Evolutionary conservation across 2,113 vertebrate genomes (phyloP).

Genomic region (Hiodon alosoides): DNA sequence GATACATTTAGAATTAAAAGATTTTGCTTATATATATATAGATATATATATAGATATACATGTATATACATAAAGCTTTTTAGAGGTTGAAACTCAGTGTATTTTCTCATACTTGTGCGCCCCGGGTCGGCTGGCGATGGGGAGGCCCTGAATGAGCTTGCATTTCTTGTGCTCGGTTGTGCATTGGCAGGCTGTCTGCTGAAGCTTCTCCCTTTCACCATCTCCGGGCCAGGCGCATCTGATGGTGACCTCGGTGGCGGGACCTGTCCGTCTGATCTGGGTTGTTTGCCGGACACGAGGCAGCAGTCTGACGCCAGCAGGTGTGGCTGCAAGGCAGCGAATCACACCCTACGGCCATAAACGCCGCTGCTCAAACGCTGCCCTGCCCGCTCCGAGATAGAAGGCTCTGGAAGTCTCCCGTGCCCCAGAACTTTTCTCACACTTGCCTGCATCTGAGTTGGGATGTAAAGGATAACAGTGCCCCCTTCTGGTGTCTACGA

Average conservation of each 20-base stretch:
- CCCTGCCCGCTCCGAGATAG: not conserved
- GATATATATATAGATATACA: too few species aligned
- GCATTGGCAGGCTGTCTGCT: not conserved
- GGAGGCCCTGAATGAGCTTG: too few species aligned
- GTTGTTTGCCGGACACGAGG: not conserved
- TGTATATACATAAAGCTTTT: too few species aligned
- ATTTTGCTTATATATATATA: too few species aligned
- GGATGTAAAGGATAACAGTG: conserved; percentile 18
- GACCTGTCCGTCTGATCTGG: not conserved
- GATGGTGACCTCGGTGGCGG: not conserved
- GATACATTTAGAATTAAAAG: too few species aligned
- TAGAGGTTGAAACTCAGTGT: too few species aligned
- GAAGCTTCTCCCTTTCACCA: not conserved
- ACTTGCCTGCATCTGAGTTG: not conserved
- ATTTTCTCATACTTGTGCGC: too few species aligned
- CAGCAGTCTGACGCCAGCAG: not conserved
- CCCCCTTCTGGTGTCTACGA: conserved; percentile 12
- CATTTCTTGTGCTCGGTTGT: too few species aligned
- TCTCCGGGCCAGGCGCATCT: not conserved
- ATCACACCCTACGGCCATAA: conserved; percentile 15
- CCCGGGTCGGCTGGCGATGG: too few species aligned
- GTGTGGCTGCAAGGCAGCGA: not conserved
- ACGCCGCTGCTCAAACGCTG: conserved; percentile 5
- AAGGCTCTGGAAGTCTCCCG: conserved; percentile 2
- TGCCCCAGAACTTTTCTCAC: not conserved